Evolutionary conservation across 2,888 invertebrate genomes (phyloP).

Genomic region (Lycaena phlaeas): DNA sequence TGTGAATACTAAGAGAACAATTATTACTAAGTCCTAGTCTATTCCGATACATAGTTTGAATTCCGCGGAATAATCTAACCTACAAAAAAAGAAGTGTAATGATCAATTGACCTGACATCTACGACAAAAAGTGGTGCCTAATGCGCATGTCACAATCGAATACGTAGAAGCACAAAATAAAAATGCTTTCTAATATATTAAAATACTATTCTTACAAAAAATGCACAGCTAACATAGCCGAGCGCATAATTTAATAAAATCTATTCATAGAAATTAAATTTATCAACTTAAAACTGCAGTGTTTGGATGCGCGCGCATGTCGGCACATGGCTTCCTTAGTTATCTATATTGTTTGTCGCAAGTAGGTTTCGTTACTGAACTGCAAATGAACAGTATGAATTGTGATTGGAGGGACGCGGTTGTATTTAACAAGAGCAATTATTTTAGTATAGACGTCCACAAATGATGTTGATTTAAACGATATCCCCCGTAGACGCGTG

Average conservation of each 20-base stretch:
- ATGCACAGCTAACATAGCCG: background rate
- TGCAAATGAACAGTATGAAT: constrained; percentile 7
- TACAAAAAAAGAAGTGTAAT: constrained; percentile 6
- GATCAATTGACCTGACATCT: background rate
- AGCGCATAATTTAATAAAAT: constrained; percentile 46
- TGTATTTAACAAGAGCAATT: constrained; percentile 8
- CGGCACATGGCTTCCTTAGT: constrained; percentile 37
- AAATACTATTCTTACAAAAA: constrained; percentile 30
- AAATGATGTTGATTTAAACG: constrained; percentile 2
- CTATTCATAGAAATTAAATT: constrained; percentile 40
- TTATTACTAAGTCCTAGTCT: too few species aligned
- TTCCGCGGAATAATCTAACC: constrained; percentile 13
- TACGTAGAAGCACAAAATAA: background rate
- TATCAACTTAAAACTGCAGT: constrained; percentile 41
- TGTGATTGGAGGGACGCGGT: constrained; percentile 3
- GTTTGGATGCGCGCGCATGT: constrained; percentile 62
- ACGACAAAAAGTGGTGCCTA: constrained; percentile 9
- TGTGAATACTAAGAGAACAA: too few species aligned
- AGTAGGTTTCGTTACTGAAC: constrained; percentile 13
- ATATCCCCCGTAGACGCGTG: background rate
- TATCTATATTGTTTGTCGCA: constrained; percentile 8
- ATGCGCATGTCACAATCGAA: constrained; percentile 22
- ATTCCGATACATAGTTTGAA: too few species aligned
- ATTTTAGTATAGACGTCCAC: constrained; percentile 4
- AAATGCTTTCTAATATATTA: constrained; percentile 1